Base-by-base conservation (phyloP, 2,113 vertebrate genomes). In the Percina caprodes region DNA sequence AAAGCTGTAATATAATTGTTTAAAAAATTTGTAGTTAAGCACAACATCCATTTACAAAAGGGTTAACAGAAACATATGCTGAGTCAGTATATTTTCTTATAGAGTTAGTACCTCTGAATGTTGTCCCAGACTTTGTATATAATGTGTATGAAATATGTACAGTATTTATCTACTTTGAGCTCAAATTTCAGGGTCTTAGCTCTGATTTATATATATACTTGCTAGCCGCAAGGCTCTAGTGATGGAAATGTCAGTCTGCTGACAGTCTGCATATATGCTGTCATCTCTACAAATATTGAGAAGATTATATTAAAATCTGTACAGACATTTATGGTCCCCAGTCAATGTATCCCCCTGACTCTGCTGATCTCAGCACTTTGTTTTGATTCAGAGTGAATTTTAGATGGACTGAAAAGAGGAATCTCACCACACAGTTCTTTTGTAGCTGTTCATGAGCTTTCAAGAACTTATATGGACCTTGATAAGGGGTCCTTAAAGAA, bases 61-160 rank as follows among this genome's bases (percentile, higher is more conserved):
- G 21, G 5, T 5, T 24, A 54, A 58, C 18, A 63, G n/a, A 69
- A 67, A 48, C 26, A 67, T 33, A 39, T 33, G 66, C 30, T 62
- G 68, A 46, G 33, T 62, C 18, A 65, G 61, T 71, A 4, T 79
- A 16, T 59, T 73, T 69, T 58, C 30, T 67, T 19, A 51, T 13
- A 21, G n/a, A n/a, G 23, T 39, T 54, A 62, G 7, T 63, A 21
- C 51, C 16, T 26, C 48, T 75, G 33, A 42, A 54, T 21, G 16
- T 42, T 55, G 39, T 35, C 24, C 26, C 21, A 56, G 52, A 69
- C 23, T 60, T 60, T 13, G 24, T 48, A 46, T 11, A 39, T 62
- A 35, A 49, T 51, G 7, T 8, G 10, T 42, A 42, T 42, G 39
- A 16, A 6, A 60, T 49, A 39, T 62, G 45, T 33, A 49, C 19